phyloP scores from a whole-genome alignment of 2,113 vertebrate genomes.

The Desmodus rotundus region DNA sequence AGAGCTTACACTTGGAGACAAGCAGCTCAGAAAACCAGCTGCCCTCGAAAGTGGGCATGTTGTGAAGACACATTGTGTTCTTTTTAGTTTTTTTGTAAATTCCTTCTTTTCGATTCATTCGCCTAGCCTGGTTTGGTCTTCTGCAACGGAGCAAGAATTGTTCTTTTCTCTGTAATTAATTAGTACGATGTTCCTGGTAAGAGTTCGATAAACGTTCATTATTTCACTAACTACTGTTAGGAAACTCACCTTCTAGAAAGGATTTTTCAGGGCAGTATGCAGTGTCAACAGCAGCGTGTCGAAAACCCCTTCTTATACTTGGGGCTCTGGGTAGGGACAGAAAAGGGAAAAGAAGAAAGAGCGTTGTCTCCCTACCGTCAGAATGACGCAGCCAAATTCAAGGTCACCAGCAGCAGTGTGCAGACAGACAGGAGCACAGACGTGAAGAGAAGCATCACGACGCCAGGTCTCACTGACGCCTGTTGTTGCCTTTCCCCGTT shows the following conservation, averaged over 20 bases:
- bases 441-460: background rate
- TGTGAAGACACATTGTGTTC: background rate
- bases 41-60: background rate
- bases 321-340: background rate
- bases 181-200: background rate
- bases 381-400: background rate
- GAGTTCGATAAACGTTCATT: background rate
- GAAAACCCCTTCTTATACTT: background rate
- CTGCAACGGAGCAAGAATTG: background rate
- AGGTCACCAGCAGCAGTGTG: background rate
- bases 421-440: background rate
- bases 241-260: background rate
- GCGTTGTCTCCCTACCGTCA: background rate
- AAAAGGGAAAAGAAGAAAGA: background rate
- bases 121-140: background rate
- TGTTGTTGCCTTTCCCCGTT: background rate
- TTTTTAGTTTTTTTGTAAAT: background rate
- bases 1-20: background rate
- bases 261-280: background rate
- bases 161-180: slow-evolving; percentile 4
- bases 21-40: background rate
- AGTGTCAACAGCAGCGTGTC: background rate
- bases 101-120: background rate
- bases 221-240: background rate
- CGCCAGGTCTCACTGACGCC: background rate